Conservation (phyloP, 2,888 invertebrate genomes). For the Keiferia lycopersicella region DNA sequence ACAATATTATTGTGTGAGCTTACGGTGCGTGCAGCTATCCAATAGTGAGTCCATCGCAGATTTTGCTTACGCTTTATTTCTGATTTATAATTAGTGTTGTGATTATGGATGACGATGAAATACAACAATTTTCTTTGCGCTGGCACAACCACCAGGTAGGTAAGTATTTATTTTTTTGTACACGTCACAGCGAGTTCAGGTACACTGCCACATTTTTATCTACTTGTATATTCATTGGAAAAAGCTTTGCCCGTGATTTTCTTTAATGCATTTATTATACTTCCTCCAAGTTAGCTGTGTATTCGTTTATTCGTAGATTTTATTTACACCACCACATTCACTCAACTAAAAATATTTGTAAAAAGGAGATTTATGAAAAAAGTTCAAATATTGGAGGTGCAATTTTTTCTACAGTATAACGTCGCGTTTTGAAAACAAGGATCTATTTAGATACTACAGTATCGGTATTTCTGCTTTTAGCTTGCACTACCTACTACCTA, state of each 20-base stretch:
- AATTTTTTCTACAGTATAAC: neutral
- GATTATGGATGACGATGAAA: conserved; percentile 81
- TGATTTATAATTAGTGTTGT: conserved; percentile 47
- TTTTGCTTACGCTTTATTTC: conserved; percentile 56
- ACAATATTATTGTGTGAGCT: conserved; percentile 78
- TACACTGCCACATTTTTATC: conserved; percentile 38
- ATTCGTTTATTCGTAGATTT: neutral
- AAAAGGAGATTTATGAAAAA: no score
- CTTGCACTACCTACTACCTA: neutral
- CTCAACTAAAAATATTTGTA: neutral
- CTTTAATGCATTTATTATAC: neutral
- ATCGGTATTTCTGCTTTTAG: conserved; percentile 1
- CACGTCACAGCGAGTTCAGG: conserved; percentile 55
- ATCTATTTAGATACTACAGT: neutral
- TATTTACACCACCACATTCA: neutral
- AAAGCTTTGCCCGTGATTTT: conserved; percentile 9
- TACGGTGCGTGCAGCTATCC: conserved; percentile 53
- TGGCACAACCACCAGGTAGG: conserved; percentile 92
- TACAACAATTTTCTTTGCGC: conserved; percentile 91
- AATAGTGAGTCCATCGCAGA: conserved; percentile 57
- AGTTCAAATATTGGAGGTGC: neutral
- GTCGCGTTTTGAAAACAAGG: neutral
- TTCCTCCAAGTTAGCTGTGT: no score
- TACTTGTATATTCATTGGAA: neutral
- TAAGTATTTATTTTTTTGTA: conserved; percentile 67